Conservation (phyloP, 2,113 vertebrate genomes). For the Microcebus murinus region DNA sequence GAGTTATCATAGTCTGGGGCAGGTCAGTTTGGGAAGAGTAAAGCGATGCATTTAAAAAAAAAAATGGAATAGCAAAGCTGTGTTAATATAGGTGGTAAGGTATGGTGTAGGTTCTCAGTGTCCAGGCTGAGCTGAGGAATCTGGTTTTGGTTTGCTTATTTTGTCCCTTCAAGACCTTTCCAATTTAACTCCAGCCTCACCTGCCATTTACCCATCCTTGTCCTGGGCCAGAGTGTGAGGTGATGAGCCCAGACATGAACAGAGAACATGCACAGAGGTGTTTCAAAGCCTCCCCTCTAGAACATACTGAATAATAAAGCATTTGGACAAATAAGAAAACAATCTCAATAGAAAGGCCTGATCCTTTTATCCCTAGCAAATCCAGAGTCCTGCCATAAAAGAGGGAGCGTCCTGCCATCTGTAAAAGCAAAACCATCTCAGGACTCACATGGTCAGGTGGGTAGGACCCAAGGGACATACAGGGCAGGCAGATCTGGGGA, state of each 20-base stretch:
- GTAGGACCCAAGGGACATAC: not conserved
- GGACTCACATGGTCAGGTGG: not conserved
- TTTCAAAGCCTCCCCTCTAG: not conserved
- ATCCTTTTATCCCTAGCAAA: not conserved
- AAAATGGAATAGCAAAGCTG: not conserved
- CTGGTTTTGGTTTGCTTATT: not conserved
- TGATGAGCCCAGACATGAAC: not conserved
- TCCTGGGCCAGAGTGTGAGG: not conserved
- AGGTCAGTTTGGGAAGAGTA: not conserved
- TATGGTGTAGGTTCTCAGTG: not conserved
- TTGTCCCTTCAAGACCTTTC: not conserved
- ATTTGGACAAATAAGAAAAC: not conserved
- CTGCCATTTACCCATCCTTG: not conserved
- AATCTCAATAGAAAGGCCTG: not conserved
- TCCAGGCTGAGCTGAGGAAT: rapidly evolving
- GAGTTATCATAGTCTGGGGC: too few species aligned
- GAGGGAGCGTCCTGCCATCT: not conserved
- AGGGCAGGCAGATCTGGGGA: not conserved
- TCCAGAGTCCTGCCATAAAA: not conserved
- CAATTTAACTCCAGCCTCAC: not conserved
- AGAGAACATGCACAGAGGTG: not conserved
- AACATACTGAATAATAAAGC: not conserved
- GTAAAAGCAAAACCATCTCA: not conserved
- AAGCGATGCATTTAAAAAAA: not conserved
- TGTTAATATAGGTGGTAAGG: not conserved